phyloP scores from a whole-genome alignment of 2,797 vertebrate genomes.

The Cetoscarus ocellatus region DNA sequence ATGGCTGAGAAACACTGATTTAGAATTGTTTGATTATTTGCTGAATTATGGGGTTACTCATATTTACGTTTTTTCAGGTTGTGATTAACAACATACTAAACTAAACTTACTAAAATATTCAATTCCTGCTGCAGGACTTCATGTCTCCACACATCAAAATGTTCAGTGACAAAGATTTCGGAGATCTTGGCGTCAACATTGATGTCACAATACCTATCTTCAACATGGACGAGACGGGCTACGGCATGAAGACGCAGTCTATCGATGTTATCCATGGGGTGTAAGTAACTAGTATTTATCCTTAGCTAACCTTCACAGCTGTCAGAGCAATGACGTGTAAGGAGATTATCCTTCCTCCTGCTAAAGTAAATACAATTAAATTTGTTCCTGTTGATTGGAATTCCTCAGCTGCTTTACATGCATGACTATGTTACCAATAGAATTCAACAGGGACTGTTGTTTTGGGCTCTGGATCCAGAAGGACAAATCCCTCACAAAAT shows the following conservation, averaged over 20 bases:
- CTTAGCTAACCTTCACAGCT: background rate
- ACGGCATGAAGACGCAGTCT: constrained; percentile 89
- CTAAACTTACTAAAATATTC: constrained; percentile 9
- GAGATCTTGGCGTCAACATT: constrained; percentile 86
- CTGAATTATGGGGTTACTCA: background rate
- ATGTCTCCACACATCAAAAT: constrained; percentile 90
- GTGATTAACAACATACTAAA: background rate
- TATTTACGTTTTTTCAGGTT: background rate
- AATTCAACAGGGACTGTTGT: no score
- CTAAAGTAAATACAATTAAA: background rate
- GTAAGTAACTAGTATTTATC: constrained; percentile 84
- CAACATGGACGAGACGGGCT: constrained; percentile 89
- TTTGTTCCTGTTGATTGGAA: background rate
- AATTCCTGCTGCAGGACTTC: constrained; percentile 84
- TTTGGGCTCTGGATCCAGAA: no score
- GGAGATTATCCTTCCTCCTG: background rate
- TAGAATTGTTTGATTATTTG: background rate
- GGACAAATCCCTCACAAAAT: no score
- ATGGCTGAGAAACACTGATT: background rate
- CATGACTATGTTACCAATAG: background rate
- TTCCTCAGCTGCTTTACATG: background rate
- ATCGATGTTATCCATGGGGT: constrained; percentile 91
- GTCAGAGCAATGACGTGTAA: background rate
- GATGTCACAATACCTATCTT: constrained; percentile 88
- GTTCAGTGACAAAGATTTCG: constrained; percentile 91